These are phyloP conservation scores for Bagarius yarrelli DNA, from an alignment of 2,113 vertebrate genomes.

Conservation along the genomic window DNA sequence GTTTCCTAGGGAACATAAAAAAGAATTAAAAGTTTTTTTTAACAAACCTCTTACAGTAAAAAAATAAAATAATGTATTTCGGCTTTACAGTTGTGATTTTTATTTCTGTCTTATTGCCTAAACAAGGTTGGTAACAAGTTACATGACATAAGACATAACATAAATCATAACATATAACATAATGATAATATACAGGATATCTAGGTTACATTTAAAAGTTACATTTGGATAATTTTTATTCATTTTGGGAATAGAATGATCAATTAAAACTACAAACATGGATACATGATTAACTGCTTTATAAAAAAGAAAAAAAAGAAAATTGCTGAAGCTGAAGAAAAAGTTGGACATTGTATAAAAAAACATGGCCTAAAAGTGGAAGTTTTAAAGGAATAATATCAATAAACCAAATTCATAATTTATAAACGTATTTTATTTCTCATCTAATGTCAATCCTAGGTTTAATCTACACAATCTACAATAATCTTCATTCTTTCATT, in stretches of 20 bases:
- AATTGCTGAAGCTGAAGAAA: not conserved
- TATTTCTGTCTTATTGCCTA: not conserved
- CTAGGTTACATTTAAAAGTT: no score
- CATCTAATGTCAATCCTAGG: not conserved
- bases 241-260: no score
- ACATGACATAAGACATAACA: no score
- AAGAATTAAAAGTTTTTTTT: constrained; percentile 19
- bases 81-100: not conserved
- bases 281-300: not conserved
- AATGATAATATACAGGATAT: no score
- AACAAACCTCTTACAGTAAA: not conserved
- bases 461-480: not conserved
- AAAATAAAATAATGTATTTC: not conserved
- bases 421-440: not conserved
- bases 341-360: not conserved
- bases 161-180: no score
- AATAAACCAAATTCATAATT: not conserved
- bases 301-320: not conserved
- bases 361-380: not conserved
- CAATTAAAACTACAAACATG: no score
- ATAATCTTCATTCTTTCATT: no score
- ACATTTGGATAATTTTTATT: no score
- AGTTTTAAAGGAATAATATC: no score
- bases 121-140: not conserved
- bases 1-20: constrained; percentile 53